These are phyloP conservation scores for Homarus gammarus DNA, from an alignment of 2,888 invertebrate genomes.

Conservation along the genomic window DNA sequence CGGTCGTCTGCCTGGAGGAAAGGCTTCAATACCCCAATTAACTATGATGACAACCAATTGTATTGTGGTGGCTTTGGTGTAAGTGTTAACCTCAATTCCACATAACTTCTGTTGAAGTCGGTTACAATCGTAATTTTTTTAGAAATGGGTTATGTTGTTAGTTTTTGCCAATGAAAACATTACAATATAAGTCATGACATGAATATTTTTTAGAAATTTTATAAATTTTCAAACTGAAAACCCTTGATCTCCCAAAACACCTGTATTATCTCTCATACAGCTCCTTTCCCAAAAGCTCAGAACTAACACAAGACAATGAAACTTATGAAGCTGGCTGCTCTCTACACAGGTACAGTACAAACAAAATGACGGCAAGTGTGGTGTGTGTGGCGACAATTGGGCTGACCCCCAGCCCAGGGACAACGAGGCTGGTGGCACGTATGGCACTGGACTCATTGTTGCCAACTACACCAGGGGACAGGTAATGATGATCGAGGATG, in stretches of 20 bases:
- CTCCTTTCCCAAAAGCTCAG: not conserved
- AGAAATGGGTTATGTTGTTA: not conserved
- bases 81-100: conserved; percentile 12
- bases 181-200: too few relatives aligned
- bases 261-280: not conserved
- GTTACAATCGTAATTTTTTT: not conserved
- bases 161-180: too few relatives aligned
- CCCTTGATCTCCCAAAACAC: too few relatives aligned
- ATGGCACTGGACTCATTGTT: conserved; percentile 20
- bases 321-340: too few relatives aligned
- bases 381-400: conserved; percentile 42
- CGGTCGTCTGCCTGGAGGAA: conserved; percentile 82
- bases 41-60: conserved; percentile 82
- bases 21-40: conserved; percentile 80
- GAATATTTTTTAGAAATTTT: too few relatives aligned
- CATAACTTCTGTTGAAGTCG: not conserved
- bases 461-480: conserved; percentile 41
- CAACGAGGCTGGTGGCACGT: conserved; percentile 42
- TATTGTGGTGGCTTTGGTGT: conserved; percentile 81
- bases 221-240: not conserved
- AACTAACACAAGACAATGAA: too few relatives aligned
- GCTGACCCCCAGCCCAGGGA: conserved; percentile 11
- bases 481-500: not conserved
- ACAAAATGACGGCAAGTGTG: conserved; percentile 27
- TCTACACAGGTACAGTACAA: conserved; percentile 29